A percentile compares a stretch with the other conserved stretches of the same genome.
phyloP scores from a whole-genome alignment of 2,888 invertebrate species.

The Agrotis ipsilon region DNA sequence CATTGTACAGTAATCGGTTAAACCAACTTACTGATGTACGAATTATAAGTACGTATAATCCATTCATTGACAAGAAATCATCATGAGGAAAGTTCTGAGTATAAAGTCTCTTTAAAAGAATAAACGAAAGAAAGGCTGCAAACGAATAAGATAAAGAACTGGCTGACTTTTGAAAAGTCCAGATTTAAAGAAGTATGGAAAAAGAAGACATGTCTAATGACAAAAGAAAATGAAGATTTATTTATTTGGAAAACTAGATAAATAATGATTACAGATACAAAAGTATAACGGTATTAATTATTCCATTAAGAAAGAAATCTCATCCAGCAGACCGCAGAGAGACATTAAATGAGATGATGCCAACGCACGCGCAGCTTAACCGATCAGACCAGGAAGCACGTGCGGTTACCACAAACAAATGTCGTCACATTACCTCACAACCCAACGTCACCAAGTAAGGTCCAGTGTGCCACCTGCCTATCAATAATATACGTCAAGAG shows the following conservation, averaged over 20 bases:
- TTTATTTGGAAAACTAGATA: no score
- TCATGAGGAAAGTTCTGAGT: background rate
- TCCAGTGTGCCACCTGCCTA: background rate
- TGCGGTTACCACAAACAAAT: background rate
- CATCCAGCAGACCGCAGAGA: no score
- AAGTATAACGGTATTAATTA: no score
- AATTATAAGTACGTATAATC: background rate
- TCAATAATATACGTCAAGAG: conserved; percentile 30
- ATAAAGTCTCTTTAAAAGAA: no score
- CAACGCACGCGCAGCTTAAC: background rate
- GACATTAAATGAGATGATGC: background rate
- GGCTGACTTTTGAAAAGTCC: no score
- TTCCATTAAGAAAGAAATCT: no score
- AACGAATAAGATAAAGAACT: no score
- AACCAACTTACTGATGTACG: background rate
- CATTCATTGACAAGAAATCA: background rate
- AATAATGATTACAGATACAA: no score
- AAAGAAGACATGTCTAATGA: no score
- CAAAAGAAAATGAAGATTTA: no score
- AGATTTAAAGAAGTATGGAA: no score
- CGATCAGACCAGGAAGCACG: background rate
- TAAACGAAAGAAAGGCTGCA: no score
- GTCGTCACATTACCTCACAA: conserved; percentile 3
- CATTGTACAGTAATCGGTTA: background rate
- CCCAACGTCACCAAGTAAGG: background rate